Evolutionary conservation across 2,797 vertebrate genomes (phyloP).

Genomic region (Falco concolor): DNA sequence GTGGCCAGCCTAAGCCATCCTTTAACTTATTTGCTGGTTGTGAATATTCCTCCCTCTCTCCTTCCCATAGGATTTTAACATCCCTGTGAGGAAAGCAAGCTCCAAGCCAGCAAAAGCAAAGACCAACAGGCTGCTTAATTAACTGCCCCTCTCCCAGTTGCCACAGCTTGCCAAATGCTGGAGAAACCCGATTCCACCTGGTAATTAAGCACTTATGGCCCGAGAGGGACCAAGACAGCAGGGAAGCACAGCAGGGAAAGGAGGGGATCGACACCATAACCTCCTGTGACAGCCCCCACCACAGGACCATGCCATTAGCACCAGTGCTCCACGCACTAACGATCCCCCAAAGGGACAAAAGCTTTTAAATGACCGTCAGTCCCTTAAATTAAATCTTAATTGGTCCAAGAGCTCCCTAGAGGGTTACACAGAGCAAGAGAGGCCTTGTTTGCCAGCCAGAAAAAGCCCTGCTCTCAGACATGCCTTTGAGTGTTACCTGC

Average conservation of each 20-base stretch:
- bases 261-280: neutral
- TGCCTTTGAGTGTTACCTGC: neutral
- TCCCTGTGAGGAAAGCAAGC: neutral
- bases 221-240: neutral
- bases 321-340: neutral
- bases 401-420: neutral
- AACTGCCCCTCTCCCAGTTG: neutral
- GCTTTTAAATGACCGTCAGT: neutral
- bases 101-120: neutral
- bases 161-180: neutral
- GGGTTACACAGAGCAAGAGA: neutral
- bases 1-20: neutral
- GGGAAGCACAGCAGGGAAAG: neutral
- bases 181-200: neutral
- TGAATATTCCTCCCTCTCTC: neutral
- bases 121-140: neutral
- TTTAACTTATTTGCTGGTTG: neutral
- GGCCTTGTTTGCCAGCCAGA: neutral
- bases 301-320: neutral
- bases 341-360: neutral
- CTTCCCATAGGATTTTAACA: conserved; percentile 26
- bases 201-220: neutral
- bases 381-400: neutral
- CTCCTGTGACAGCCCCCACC: neutral
- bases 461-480: neutral